A percentile compares a stretch with the other conserved stretches of the same genome.
phyloP scores from a whole-genome alignment of 1,140 invertebrate species.

The Hyposmocoma kahamanoa region DNA sequence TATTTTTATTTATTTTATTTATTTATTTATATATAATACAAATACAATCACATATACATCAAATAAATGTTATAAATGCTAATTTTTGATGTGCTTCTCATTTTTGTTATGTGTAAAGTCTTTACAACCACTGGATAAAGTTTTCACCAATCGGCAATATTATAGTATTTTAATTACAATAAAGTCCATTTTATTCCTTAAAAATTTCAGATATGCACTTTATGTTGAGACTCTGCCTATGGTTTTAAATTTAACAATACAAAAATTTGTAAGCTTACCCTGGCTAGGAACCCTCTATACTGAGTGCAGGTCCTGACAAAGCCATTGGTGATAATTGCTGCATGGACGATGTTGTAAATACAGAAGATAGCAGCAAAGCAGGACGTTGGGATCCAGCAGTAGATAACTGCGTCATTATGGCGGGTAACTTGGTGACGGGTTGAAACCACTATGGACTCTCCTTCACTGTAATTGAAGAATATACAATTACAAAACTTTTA shows the following conservation, averaged over 20 bases:
- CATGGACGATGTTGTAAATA: constrained; percentile 76
- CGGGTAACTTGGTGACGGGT: constrained; percentile 65
- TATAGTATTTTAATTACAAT: no score
- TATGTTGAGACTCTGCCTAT: no score
- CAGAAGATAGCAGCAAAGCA: constrained; percentile 74
- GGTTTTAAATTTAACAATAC: not conserved
- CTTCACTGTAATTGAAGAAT: constrained; percentile 70
- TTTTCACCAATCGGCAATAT: no score
- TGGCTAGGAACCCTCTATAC: constrained; percentile 76
- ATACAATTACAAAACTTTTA: not conserved
- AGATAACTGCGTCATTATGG: constrained; percentile 68
- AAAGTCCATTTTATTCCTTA: no score
- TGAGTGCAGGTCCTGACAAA: constrained; percentile 80
- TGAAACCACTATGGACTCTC: constrained; percentile 75
- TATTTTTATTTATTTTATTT: no score
- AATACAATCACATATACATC: no score
- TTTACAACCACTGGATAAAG: no score
- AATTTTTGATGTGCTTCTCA: no score
- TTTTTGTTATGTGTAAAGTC: no score
- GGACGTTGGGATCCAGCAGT: constrained; percentile 76
- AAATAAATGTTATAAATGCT: no score
- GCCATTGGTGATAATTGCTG: constrained; percentile 78
- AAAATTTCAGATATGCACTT: no score
- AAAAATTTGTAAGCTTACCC: constrained; percentile 34
- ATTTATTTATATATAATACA: no score